Evolutionary conservation across 2,797 vertebrate species (phyloP), one percentile per base, ranked within the genome.

Genomic region (Ara ararauna): DNA sequence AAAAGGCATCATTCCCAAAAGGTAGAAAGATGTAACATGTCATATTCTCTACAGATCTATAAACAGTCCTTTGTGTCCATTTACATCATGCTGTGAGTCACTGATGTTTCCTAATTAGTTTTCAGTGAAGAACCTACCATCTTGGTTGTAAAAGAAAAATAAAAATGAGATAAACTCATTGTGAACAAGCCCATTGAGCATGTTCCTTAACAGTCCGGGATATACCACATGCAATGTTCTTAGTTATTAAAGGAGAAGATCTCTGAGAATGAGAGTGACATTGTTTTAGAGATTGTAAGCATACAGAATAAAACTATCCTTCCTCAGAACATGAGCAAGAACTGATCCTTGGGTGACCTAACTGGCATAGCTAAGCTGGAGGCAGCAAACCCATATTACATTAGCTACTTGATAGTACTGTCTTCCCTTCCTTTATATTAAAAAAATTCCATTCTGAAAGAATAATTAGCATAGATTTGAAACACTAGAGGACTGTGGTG

Each of bases 41-140:
- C 91, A 27, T 64, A 62, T 60, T 87, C 56, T 91, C 38, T 85
- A 21, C 62, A 89, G 68, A 79, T 91, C 68, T 92, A 22, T 93
- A 66, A 80, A 53, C 27, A 85, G 61, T 85, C 79, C 36, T 93
- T 87, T 74, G 77, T 88, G 79, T 87, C 62, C 3, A 2, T 89
- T 75, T 47, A 11, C 24, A 58, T 78, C 64, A 67, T 24, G 9
- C 34, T 82, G 71, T 0, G 9, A 95, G 54, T 80, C 58, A 66
- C 79, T 96, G 90, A 85, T 66, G 40, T 91, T 90, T 72, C 74
- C 26, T 93, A 21, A 89, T 96, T 87, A 79, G 81, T 96, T 95
- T 96, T 74, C 84, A 89, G 71, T 86, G 88, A 64, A 85, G 79
- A 92, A 45, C 61, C 13, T 26, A 40, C 50, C 58, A 78, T 77